Evolutionary conservation across 2,888 invertebrate genomes (phyloP).

Genomic region (Nezara viridula): DNA sequence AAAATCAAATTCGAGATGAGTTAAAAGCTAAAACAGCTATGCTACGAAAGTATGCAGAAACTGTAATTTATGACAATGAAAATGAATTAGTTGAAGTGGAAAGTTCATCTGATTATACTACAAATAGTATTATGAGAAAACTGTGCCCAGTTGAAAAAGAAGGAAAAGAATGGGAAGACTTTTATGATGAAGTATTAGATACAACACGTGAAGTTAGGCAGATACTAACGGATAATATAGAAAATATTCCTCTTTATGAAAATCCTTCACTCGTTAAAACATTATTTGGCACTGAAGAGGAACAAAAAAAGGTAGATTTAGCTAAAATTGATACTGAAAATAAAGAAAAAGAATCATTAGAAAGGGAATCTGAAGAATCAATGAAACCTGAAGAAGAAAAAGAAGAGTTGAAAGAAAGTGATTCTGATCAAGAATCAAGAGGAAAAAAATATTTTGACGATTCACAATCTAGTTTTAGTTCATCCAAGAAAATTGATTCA

Average conservation of each 20-base stretch:
- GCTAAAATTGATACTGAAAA: background rate
- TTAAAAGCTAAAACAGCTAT: conserved; percentile 19
- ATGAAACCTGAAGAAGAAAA: background rate
- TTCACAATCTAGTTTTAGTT: background rate
- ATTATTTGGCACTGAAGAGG: too few species aligned
- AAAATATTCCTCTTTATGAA: background rate
- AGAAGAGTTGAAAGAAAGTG: background rate
- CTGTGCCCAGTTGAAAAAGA: background rate
- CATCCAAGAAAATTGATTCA: background rate
- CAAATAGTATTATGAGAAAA: background rate
- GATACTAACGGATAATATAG: background rate
- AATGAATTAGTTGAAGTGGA: conserved; percentile 18
- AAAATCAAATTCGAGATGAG: conserved; percentile 5
- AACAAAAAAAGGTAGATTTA: background rate
- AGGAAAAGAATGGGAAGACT: conserved; percentile 12
- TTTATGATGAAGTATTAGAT: conserved; percentile 24
- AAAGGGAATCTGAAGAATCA: background rate
- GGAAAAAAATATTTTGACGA: background rate
- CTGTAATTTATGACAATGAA: conserved; percentile 38
- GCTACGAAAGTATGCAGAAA: conserved; percentile 10
- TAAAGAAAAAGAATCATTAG: background rate
- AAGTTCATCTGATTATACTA: background rate
- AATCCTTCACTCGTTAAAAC: background rate
- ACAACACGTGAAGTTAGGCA: background rate
- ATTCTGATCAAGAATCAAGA: background rate